Evolutionary conservation across 2,797 vertebrate genomes (phyloP).

Genomic region (Lycodopsis pacificus): DNA sequence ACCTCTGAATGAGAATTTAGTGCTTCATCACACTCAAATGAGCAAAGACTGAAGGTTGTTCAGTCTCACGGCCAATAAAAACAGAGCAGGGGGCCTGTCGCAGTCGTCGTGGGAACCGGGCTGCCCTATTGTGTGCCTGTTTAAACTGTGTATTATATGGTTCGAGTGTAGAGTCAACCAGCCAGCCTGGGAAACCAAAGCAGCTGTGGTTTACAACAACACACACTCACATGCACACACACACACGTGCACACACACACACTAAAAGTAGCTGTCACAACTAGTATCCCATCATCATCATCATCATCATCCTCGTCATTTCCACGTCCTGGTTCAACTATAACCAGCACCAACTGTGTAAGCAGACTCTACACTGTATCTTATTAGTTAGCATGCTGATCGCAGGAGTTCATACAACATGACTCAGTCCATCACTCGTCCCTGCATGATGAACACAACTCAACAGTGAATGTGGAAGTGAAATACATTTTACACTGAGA

Average conservation of each 20-base stretch:
- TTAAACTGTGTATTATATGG: constrained; percentile 74
- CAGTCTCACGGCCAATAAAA: constrained; percentile 48
- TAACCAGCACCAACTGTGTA: neutral
- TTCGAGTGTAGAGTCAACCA: constrained; percentile 66
- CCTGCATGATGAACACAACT: neutral
- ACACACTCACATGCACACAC: neutral
- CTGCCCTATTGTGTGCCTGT: constrained; percentile 77
- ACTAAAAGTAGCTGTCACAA: neutral
- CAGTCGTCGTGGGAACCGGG: constrained; percentile 74
- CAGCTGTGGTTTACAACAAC: constrained; percentile 36
- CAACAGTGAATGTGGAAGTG: neutral
- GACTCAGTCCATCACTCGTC: too few species aligned
- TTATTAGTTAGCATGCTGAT: neutral
- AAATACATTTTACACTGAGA: neutral
- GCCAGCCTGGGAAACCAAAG: constrained; percentile 77
- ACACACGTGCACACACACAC: neutral
- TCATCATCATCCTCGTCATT: neutral
- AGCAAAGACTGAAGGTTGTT: constrained; percentile 45
- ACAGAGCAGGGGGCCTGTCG: constrained; percentile 63
- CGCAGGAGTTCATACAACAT: neutral
- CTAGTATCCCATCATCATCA: constrained; percentile 1
- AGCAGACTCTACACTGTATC: neutral
- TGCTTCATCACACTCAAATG: constrained; percentile 24
- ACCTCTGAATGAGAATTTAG: constrained; percentile 9
- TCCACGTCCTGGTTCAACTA: constrained; percentile 2